Base-by-base conservation (phyloP, 2,113 vertebrate species). In the Bettongia penicillata region DNA sequence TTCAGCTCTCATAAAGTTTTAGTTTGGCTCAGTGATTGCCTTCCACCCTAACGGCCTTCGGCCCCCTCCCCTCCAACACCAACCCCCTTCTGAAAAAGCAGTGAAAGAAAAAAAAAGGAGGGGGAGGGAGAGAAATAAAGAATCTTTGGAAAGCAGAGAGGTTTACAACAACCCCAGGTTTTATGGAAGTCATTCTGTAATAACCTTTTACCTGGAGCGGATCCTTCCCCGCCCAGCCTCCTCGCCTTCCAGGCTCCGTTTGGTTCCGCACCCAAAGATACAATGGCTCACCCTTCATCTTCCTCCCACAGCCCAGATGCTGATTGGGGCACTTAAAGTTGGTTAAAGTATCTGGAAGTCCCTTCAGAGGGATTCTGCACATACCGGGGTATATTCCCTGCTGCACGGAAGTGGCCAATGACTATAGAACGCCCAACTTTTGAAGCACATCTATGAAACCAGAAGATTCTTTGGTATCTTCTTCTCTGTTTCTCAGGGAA, bases 101-200 rank as follows among this genome's bases (percentile, higher is more conserved):
- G 90, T 98, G 97, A 97, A 98, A 98, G 92, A 89, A 96, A 92
- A 95, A 93, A 97, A 96, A 90, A 92, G 51, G 37, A 37, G 57
- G 95, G 77, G 48, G 90, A 95, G 95, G 95, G 97, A 95, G 93
- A 97, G 97, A 97, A 98, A 96, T 90, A 97, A 98, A 96, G 97
- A 97, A 97, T 96, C 98, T 98, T 98, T 98, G 97, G 98, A 98
- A 97, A 97, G 94, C 96, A 96, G 97, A 97, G 96, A 95, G 96
- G 97, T 98, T 98, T 98, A 98, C 98, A 95, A 98, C 98, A 98
- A 94, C 92, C 68, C 50, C n/a, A 89, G 97, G 37, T 95, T 98
- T 98, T 93, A 93, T 93, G 97, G 98, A 94, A 98, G 96, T 95
- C 61, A 93, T 96, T 95, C 94, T 0, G 90, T 50, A 95, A 22